phyloP scores from a whole-genome alignment of 1,140 invertebrate species.

The Drosophila arizonae region DNA sequence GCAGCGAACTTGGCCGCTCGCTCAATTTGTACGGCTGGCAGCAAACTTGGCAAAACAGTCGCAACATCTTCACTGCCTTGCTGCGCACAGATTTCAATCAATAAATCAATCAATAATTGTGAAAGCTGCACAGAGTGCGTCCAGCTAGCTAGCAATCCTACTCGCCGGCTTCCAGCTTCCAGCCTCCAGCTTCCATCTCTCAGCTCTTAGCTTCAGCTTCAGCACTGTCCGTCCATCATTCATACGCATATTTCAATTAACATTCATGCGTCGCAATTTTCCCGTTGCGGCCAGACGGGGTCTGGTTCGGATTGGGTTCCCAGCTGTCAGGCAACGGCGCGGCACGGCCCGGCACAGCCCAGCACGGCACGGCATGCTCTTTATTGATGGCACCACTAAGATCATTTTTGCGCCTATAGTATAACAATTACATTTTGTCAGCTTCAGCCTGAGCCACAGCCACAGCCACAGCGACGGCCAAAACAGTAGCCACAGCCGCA shows the following conservation, averaged over 20 bases:
- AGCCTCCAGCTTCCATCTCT: conserved; percentile 10
- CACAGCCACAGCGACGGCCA: conserved; percentile 1
- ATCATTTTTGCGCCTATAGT: conserved; percentile 65
- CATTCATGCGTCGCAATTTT: conserved; percentile 68
- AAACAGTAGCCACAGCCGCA: conserved; percentile 68
- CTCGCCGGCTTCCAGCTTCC: background rate
- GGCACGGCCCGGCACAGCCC: conserved; percentile 17
- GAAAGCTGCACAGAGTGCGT: conserved; percentile 67
- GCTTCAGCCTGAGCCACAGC: conserved; percentile 21
- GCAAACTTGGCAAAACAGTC: conserved; percentile 46
- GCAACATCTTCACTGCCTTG: conserved; percentile 42
- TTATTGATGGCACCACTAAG: conserved; percentile 64
- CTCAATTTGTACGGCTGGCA: conserved; percentile 50
- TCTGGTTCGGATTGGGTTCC: conserved; percentile 31
- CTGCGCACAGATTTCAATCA: conserved; percentile 70
- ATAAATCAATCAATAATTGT: conserved; percentile 81
- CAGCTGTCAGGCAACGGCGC: conserved; percentile 39
- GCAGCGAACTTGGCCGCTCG: conserved; percentile 65
- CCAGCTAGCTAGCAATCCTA: conserved; percentile 39
- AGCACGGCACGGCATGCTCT: conserved; percentile 5
- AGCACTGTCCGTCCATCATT: conserved; percentile 63
- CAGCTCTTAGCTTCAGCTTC: too few relatives aligned
- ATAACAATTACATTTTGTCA: conserved; percentile 77
- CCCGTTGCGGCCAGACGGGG: conserved; percentile 37
- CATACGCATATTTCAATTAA: conserved; percentile 81